Conservation (phyloP, 2,888 invertebrate genomes). For the Caenorhabditis virilis region DNA sequence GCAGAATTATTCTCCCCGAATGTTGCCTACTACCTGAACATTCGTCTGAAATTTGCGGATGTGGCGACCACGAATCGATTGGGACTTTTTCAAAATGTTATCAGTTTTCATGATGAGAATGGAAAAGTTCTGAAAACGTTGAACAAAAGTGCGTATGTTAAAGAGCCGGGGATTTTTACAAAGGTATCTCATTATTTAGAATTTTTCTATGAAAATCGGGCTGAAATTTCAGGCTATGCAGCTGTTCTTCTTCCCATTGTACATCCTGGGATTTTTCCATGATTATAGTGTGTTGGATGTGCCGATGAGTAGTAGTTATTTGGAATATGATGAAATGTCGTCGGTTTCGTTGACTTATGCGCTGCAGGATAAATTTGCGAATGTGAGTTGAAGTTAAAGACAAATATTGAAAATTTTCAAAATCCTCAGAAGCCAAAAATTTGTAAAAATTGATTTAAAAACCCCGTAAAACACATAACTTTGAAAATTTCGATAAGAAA, state of each 20-base stretch:
- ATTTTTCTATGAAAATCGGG: too few species aligned
- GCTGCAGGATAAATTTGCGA: conserved; percentile 61
- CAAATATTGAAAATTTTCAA: neutral
- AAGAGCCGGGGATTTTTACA: conserved; percentile 34
- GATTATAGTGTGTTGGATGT: conserved; percentile 32
- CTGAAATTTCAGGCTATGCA: conserved; percentile 19
- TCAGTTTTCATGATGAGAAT: conserved; percentile 32
- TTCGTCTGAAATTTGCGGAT: conserved; percentile 43
- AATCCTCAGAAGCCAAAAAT: neutral
- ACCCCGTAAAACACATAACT: neutral
- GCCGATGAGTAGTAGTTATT: conserved; percentile 37
- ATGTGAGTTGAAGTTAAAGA: conserved; percentile 40
- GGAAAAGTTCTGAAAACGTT: conserved; percentile 32
- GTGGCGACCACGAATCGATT: conserved; percentile 34
- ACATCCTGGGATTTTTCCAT: conserved; percentile 58
- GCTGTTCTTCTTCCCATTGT: conserved; percentile 57
- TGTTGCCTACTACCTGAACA: conserved; percentile 32
- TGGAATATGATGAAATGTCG: conserved; percentile 25
- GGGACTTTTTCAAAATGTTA: conserved; percentile 50
- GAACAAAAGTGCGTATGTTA: conserved; percentile 36
- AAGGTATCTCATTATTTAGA: too few species aligned
- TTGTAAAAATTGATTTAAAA: neutral
- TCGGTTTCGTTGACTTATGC: conserved; percentile 51
- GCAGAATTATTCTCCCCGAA: conserved; percentile 34
- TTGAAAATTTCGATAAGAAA: neutral